phyloP scores from a whole-genome alignment of 2,888 invertebrate species.

The Molanna angustata region DNA sequence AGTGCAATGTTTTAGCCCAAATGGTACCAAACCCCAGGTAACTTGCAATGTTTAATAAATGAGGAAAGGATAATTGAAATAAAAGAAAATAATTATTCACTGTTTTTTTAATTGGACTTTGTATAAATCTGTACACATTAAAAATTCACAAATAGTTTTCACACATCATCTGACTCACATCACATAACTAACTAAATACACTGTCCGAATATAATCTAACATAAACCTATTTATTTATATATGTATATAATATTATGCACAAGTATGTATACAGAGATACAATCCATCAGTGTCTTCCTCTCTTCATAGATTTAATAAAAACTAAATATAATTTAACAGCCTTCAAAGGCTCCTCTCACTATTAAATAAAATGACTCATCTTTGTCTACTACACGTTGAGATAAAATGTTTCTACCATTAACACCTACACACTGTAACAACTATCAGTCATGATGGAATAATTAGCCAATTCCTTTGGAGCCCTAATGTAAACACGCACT shows the following conservation, averaged over 20 bases:
- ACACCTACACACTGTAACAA: constrained; percentile 3
- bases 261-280: too few relatives aligned
- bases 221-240: too few relatives aligned
- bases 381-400: neutral
- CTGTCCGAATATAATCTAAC: too few relatives aligned
- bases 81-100: too few relatives aligned
- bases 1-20: too few relatives aligned
- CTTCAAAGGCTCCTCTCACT: neutral
- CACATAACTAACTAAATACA: neutral
- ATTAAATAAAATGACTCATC: neutral
- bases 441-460: constrained; percentile 32
- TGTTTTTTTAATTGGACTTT: constrained; percentile 23
- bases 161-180: neutral
- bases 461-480: constrained; percentile 14
- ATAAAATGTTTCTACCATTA: neutral
- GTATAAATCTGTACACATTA: constrained; percentile 32
- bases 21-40: too few relatives aligned
- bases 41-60: too few relatives aligned
- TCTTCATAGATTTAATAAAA: neutral
- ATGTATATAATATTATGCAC: too few relatives aligned
- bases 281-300: neutral
- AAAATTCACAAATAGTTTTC: constrained; percentile 3
- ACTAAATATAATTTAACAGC: constrained; percentile 10
- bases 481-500: too few relatives aligned
- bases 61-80: too few relatives aligned